These are phyloP conservation scores for Epinotia demarniana DNA, from an alignment of 2,888 invertebrate genomes.

Conservation along the genomic window DNA sequence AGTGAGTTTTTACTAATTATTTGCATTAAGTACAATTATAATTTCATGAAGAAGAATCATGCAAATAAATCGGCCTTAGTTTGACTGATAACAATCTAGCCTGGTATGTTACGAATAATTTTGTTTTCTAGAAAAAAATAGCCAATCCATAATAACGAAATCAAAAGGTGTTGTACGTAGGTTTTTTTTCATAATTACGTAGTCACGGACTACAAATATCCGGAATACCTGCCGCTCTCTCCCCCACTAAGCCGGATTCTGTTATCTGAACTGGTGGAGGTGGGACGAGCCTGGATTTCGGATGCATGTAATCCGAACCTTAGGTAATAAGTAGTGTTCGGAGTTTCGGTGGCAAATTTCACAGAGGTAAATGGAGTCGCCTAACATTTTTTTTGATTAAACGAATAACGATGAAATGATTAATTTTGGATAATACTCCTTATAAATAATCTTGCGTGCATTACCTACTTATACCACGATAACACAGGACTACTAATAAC, in stretches of 20 bases:
- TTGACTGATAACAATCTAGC: neutral
- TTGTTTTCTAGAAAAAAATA: slow-evolving; percentile 6
- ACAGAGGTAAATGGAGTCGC: too few species aligned
- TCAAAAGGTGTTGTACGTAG: neutral
- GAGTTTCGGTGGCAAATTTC: too few species aligned
- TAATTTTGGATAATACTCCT: too few species aligned
- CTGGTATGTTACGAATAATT: neutral
- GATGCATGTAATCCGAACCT: neutral
- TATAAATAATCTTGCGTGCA: too few species aligned
- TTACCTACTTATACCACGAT: too few species aligned
- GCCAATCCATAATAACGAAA: slow-evolving; percentile 18
- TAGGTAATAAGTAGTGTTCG: neutral
- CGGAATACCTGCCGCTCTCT: neutral
- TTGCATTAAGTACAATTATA: neutral
- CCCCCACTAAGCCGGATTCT: neutral
- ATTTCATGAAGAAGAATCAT: neutral
- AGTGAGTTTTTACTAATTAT: neutral
- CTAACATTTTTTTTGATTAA: too few species aligned
- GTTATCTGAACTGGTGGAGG: neutral
- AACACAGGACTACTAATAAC: too few species aligned
- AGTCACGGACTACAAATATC: slow-evolving; percentile 3
- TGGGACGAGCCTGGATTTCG: neutral
- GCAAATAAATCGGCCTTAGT: neutral
- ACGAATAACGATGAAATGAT: too few species aligned
- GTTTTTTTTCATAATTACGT: neutral